Conservation (phyloP, 2,797 vertebrate species). For the Pachyuromys duprasi region DNA sequence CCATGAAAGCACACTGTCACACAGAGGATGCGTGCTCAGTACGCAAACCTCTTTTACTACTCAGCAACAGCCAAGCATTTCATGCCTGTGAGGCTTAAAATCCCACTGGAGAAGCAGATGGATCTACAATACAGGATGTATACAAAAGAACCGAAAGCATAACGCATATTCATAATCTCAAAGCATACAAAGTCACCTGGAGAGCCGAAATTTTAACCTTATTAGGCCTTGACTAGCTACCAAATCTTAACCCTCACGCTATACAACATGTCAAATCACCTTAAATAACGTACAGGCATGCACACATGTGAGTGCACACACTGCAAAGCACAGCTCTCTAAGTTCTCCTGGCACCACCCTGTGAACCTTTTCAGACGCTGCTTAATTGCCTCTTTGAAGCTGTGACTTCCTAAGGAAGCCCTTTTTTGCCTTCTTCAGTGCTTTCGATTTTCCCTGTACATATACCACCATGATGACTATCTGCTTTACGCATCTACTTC, state of each 20-base stretch:
- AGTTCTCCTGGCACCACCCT: constrained; percentile 20
- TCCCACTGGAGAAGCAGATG: constrained; percentile 28
- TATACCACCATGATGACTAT: constrained; percentile 4
- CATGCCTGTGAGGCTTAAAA: constrained; percentile 8
- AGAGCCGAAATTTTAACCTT: constrained; percentile 30
- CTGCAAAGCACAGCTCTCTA: constrained; percentile 26
- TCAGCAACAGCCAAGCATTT: constrained; percentile 38
- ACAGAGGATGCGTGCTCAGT: not conserved
- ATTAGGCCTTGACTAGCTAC: not conserved
- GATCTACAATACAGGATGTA: not conserved
- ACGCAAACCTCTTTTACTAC: not conserved
- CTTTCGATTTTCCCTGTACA: constrained; percentile 54
- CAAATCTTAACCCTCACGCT: not conserved
- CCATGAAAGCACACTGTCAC: not conserved
- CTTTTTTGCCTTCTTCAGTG: constrained; percentile 27
- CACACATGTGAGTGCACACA: not conserved
- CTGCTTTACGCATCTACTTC: constrained; percentile 56
- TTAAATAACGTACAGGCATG: not conserved
- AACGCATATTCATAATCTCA: constrained; percentile 41
- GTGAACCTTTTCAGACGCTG: constrained; percentile 37
- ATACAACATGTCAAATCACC: constrained; percentile 19
- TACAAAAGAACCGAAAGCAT: constrained; percentile 2
- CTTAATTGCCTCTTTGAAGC: constrained; percentile 54
- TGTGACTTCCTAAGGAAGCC: constrained; percentile 34
- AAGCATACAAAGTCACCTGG: not conserved